Conservation (phyloP, 2,888 invertebrate genomes). For the Scaptomyza reducta region DNA sequence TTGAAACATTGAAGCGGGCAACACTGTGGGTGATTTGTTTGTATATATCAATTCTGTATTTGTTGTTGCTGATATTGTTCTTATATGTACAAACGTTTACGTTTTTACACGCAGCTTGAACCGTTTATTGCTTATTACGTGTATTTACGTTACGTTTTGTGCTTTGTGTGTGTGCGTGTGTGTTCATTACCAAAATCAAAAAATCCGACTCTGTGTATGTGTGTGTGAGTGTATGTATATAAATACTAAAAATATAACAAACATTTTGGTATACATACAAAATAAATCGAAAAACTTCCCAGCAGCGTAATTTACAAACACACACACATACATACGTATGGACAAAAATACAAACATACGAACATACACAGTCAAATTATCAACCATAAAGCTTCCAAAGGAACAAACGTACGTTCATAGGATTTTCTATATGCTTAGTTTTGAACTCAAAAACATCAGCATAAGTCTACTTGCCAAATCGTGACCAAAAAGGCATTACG, state of each 20-base stretch:
- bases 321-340: constrained; percentile 3
- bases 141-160: constrained; percentile 48
- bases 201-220: constrained; percentile 9
- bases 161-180: constrained; percentile 18
- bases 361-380: no score
- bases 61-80: constrained; percentile 20
- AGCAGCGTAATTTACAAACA: constrained; percentile 1
- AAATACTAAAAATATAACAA: constrained; percentile 60
- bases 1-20: constrained; percentile 12
- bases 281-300: constrained; percentile 18
- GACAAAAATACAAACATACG: neutral
- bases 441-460: no score
- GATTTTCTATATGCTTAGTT: neutral
- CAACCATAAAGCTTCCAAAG: neutral
- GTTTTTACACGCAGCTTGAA: constrained; percentile 36
- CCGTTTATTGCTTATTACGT: constrained; percentile 57
- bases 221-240: constrained; percentile 29
- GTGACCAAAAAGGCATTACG: neutral
- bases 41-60: constrained; percentile 6
- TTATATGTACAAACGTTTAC: constrained; percentile 19
- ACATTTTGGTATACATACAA: constrained; percentile 39
- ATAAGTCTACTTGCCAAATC: neutral
- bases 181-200: constrained; percentile 65
- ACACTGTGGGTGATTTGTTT: constrained; percentile 45
- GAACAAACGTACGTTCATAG: neutral